Conservation (phyloP, 1,140 invertebrate genomes). For the Sycobia sp. region DNA sequence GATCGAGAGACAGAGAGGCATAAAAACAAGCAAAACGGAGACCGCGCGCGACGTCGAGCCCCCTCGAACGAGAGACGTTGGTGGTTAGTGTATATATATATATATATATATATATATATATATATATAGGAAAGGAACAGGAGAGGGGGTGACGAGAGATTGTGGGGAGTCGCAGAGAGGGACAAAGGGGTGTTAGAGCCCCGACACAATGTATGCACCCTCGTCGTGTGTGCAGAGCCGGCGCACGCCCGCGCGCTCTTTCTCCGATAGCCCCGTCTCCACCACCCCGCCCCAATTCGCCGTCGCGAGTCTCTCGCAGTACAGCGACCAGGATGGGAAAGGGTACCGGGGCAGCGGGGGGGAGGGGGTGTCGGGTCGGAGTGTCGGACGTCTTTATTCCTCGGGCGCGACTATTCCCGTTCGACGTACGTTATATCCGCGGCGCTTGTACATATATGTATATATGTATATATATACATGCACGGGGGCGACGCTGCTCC, state of each 20-base stretch:
- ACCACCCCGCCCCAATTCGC: slow-evolving; percentile 1
- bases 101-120: too few species aligned
- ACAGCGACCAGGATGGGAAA: too few species aligned
- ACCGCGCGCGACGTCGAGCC: too few species aligned
- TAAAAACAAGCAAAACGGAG: too few species aligned
- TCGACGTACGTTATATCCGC: not conserved
- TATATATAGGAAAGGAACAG: too few species aligned
- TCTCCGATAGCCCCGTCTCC: slow-evolving; percentile 21
- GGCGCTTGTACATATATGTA: slow-evolving; percentile 1
- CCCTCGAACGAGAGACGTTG: too few species aligned
- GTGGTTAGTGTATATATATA: too few species aligned
- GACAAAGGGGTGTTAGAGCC: slow-evolving; percentile 5
- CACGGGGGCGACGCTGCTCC: too few species aligned
- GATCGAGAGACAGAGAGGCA: too few species aligned
- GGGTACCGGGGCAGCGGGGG: too few species aligned
- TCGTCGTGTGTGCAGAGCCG: slow-evolving; percentile 33
- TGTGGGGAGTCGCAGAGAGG: not conserved
- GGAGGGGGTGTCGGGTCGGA: slow-evolving; percentile 1
- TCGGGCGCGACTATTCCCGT: slow-evolving; percentile 7
- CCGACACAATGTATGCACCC: slow-evolving; percentile 29
- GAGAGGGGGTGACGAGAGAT: too few species aligned
- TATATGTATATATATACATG: slow-evolving; percentile 15
- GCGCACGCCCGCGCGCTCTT: not conserved
- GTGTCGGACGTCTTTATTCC: slow-evolving; percentile 30
- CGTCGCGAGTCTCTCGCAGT: too few species aligned